These are phyloP conservation scores for Polydrusus cervinus DNA, from an alignment of 2,888 invertebrate genomes.

Conservation along the genomic window DNA sequence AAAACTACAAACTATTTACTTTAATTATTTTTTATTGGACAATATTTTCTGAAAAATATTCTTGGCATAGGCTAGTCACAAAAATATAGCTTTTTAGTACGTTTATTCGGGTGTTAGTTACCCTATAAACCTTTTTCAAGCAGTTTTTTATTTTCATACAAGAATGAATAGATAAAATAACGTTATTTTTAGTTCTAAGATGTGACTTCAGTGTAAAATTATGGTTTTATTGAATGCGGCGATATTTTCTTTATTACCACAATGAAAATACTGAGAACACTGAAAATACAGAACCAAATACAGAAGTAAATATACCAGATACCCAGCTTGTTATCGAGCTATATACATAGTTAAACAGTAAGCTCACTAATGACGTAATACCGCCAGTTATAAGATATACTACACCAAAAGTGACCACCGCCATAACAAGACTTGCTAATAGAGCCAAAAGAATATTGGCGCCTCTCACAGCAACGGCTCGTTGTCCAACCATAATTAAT, in stretches of 20 bases:
- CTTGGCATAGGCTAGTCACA: no score
- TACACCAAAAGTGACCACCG: not conserved
- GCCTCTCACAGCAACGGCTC: not conserved
- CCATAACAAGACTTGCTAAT: not conserved
- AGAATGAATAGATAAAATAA: no score
- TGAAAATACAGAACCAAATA: not conserved
- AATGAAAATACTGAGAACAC: no score
- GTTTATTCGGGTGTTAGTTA: no score
- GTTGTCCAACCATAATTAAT: not conserved
- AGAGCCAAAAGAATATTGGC: conserved; percentile 2
- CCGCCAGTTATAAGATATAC: not conserved
- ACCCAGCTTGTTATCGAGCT: not conserved
- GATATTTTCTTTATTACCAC: no score
- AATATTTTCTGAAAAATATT: not conserved
- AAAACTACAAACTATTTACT: not conserved
- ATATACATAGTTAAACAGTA: not conserved
- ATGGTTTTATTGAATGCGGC: no score
- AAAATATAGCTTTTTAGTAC: no score
- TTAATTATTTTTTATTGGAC: not conserved
- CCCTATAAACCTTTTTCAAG: no score
- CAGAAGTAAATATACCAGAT: not conserved
- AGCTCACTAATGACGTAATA: not conserved
- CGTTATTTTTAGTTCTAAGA: no score
- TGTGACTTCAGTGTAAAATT: no score
- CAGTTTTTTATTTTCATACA: no score